Evolutionary conservation across 1,140 invertebrate species (phyloP), one percentile per base, ranked within the genome.

Genomic region (Drosophila ananassae): DNA sequence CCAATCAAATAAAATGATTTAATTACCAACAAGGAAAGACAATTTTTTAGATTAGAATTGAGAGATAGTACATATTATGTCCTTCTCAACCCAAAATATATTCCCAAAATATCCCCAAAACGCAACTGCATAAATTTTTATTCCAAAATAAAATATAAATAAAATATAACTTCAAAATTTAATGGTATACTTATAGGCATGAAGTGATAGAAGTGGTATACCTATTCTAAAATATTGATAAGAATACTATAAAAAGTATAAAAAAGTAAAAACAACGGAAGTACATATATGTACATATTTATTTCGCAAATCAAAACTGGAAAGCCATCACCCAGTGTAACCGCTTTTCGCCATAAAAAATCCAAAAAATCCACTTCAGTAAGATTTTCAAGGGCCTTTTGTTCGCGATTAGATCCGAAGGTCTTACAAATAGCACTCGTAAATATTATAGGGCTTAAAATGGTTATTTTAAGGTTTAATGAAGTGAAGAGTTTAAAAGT

Each of bases 311-410:
- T 47, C 52, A 47, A n/a, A 7, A 9, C 52, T 48, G 53, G 30
- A 60, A 59, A 17, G 13, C 12, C 54, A 22, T 34, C 2, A 17
- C 60, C 6, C 4, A 22, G 8, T 5, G 28, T 1, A 17, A 37
- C n/a, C 46, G 21, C 17, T 69, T n/a, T 10, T 37, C 9, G 34
- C 34, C 34, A 37, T 12, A 37, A 37, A 37, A 37, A 37, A 37
- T 21, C 30, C 17, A 9, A 56, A 1, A 34, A 50, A 32, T 24
- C 47, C 46, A 28, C 52, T 37, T 37, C 9, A 37, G 22, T 24
- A 2, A 10, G 4, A 8, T 57, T 24, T n/a, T 58, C 21, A 47
- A 69, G 34, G 6, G 30, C 12, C 8, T 6, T 48, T 6, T 2
- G 44, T 6, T 21, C 7, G 13, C 39, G 41, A 44, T 44, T 17